Base-by-base conservation (phyloP, 2,888 invertebrate genomes). In the Xanthorhoe designata region DNA sequence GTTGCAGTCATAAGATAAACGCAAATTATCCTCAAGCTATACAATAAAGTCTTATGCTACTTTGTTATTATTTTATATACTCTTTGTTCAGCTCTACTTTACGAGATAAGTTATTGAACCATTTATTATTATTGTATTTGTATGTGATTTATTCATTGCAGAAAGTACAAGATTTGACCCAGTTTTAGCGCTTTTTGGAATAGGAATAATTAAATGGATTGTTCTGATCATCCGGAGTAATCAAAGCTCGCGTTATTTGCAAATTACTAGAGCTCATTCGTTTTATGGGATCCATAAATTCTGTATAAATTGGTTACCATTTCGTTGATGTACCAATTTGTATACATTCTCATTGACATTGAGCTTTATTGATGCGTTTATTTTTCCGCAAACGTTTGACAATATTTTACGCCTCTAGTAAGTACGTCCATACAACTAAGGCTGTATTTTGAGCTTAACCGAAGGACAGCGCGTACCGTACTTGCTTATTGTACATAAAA, bases 1-100 rank as follows among this genome's bases (percentile, higher is more conserved):
- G 47, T 24, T 61, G 61, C 58, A 58, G 50, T 58, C 50, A 38
- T 58, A 50, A 38, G 13, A 50, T 58, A 19, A 45, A 58, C 19
- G 17, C 19, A n/a, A 50, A 51, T 35, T 50, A 58, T 38, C 38
- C 50, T n/a, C 6, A 32, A 19, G 45, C 35, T 50, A 49, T 38
- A 58, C 50, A 38, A 58, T 58, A 58, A 58, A 58, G 32, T 58
- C 8, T 24, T 24, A 24, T 24, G 32, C 8, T 32, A 1, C 17
- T 18, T 45, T 19, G 18, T 17, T 51, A n/a, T 51, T 51, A 51
- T 51, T 51, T 51, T 10, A 29, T 51, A 19, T 24, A 2, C 18
- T 19, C 18, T 50, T 50, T 4, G 17, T 13, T 24, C 10, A 13
- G 13, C 49, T 47, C 15, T n/a, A n/a, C n/a, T 50, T 51, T 17